Percentiles rank a stretch among this genome's conserved stretches.
phyloP scores from a whole-genome alignment of 2,888 invertebrate species.

The Acutogordius australiensis region DNA sequence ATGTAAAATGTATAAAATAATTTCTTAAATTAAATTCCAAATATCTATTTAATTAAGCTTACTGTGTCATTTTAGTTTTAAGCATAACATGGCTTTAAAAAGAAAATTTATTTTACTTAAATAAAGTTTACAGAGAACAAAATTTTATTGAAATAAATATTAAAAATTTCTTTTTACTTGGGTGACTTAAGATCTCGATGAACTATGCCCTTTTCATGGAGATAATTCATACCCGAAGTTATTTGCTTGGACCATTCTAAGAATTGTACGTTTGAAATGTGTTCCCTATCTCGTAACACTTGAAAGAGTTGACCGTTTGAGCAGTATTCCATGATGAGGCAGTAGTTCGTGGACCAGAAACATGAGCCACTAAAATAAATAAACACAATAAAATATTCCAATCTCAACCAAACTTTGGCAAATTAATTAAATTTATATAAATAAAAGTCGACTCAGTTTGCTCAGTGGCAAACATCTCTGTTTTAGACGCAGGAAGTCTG shows the following conservation, averaged over 20 bases:
- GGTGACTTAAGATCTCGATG: slow-evolving; percentile 62
- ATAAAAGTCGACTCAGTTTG: too few species aligned
- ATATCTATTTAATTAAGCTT: too few species aligned
- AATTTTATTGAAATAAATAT: background rate
- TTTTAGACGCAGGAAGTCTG: too few species aligned
- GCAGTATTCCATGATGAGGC: slow-evolving; percentile 93
- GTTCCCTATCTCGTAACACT: slow-evolving; percentile 30
- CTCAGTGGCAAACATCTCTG: too few species aligned
- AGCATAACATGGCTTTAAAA: too few species aligned
- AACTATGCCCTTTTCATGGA: slow-evolving; percentile 43
- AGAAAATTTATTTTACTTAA: too few species aligned
- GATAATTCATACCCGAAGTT: slow-evolving; percentile 74
- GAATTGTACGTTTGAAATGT: slow-evolving; percentile 28
- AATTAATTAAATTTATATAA: too few species aligned
- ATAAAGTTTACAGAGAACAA: background rate
- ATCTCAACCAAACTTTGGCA: too few species aligned
- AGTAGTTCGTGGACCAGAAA: slow-evolving; percentile 39
- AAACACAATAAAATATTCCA: too few species aligned
- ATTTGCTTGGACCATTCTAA: slow-evolving; percentile 80
- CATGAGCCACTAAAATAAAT: slow-evolving; percentile 1
- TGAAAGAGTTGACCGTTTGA: slow-evolving; percentile 64
- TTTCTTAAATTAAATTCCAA: too few species aligned
- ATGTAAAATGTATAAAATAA: too few species aligned
- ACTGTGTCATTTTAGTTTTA: too few species aligned
- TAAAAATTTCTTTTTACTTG: background rate